A percentile compares a stretch with the other conserved stretches of the same genome.
phyloP scores from a whole-genome alignment of 2,113 vertebrate genomes.

The Perccottus glenii region DNA sequence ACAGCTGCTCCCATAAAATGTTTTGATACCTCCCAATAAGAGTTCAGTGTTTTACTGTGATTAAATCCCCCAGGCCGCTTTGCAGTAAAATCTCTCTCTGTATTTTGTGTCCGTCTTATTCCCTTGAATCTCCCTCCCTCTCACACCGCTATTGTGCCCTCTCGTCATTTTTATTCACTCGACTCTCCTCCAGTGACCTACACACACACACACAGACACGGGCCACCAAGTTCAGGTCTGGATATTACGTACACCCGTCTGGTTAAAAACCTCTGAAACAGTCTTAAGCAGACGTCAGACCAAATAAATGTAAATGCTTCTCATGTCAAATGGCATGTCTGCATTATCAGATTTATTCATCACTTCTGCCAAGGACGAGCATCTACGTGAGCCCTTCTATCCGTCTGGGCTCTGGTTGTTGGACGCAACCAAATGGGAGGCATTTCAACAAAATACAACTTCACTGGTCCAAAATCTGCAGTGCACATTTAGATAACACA shows the following conservation, averaged over 20 bases:
- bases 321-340: constrained; percentile 35
- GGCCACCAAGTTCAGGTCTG: constrained; percentile 46
- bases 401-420: not conserved
- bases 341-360: constrained; percentile 34
- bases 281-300: constrained; percentile 28
- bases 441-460: not conserved
- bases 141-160: constrained; percentile 31
- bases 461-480: constrained; percentile 12
- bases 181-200: constrained; percentile 53
- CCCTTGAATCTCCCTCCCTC: constrained; percentile 20
- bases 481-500: constrained; percentile 3
- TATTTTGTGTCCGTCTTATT: constrained; percentile 3
- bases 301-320: constrained; percentile 25
- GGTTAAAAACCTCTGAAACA: constrained; percentile 43
- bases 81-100: constrained; percentile 62
- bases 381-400: not conserved
- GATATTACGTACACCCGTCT: constrained; percentile 30
- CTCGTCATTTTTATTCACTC: constrained; percentile 48
- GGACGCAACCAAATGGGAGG: not conserved
- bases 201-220: constrained; percentile 48
- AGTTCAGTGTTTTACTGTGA: constrained; percentile 75
- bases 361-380: constrained; percentile 1
- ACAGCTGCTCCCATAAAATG: constrained; percentile 73
- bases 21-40: constrained; percentile 72
- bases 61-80: constrained; percentile 72